A percentile compares a stretch with the other conserved stretches of the same genome.
phyloP scores from a whole-genome alignment of 2,888 invertebrate species.

The Dasysyrphus tricinctus region DNA sequence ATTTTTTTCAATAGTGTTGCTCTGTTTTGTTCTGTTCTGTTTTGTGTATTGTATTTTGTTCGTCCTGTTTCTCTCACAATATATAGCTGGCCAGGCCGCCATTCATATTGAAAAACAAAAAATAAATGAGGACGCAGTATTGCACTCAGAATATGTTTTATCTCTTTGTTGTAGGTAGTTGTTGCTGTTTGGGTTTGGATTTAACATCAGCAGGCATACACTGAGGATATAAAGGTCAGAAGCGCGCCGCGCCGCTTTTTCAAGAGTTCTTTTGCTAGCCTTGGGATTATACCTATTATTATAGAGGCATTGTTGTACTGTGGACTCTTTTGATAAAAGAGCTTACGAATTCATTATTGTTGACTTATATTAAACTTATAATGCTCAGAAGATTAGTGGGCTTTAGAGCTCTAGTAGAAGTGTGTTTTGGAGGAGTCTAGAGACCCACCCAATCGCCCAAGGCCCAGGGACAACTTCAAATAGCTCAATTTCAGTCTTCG shows the following conservation, averaged over 20 bases:
- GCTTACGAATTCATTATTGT: no score
- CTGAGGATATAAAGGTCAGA: slow-evolving; percentile 61
- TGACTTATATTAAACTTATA: no score
- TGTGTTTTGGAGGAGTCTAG: no score
- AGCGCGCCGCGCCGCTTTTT: slow-evolving; percentile 17
- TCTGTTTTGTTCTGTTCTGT: background rate
- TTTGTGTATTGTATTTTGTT: slow-evolving; percentile 1
- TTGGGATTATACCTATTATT: slow-evolving; percentile 18
- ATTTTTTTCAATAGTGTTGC: background rate
- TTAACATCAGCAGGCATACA: slow-evolving; percentile 29
- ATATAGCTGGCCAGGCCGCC: background rate
- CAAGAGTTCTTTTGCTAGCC: slow-evolving; percentile 13
- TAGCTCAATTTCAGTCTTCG: no score
- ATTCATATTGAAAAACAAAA: slow-evolving; percentile 35
- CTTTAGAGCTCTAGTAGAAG: no score
- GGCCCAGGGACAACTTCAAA: no score
- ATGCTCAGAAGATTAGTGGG: no score
- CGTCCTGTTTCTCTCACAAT: slow-evolving; percentile 25
- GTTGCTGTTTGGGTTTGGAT: background rate
- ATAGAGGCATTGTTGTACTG: background rate
- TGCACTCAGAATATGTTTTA: slow-evolving; percentile 66
- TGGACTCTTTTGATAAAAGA: background rate
- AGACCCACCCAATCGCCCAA: no score
- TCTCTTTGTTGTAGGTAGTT: background rate
- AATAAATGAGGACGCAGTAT: slow-evolving; percentile 48